A percentile compares a stretch with the other conserved stretches of the same genome.
Conservation (phyloP, 2,797 vertebrate species). For the Coccyzus lansbergi region DNA sequence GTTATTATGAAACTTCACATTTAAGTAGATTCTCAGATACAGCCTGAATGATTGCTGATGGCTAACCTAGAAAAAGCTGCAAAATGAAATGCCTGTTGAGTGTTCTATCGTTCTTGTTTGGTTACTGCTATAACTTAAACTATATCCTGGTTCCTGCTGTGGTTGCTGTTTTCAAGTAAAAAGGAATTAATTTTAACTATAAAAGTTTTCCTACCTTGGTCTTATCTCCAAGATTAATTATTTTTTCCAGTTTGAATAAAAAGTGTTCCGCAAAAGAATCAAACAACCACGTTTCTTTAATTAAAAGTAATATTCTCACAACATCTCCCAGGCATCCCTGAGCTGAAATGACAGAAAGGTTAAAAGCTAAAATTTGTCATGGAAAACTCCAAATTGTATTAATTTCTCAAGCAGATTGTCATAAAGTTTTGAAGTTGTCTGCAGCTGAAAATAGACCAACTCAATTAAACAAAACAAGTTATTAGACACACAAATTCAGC, state of each 20-base stretch:
- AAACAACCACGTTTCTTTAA: not conserved
- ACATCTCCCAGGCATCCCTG: not conserved
- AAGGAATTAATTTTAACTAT: not conserved
- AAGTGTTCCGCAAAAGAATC: not conserved
- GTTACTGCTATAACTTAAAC: not conserved
- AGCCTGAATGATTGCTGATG: not conserved
- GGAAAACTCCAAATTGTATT: not conserved
- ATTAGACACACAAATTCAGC: not conserved
- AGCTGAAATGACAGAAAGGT: constrained; percentile 15
- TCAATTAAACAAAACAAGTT: constrained; percentile 7
- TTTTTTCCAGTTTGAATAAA: not conserved
- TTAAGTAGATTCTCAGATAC: not conserved
- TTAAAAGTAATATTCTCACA: not conserved
- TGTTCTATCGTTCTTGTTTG: not conserved
- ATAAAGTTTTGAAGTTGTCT: not conserved
- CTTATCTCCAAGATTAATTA: not conserved
- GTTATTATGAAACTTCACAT: not conserved
- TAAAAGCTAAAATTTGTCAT: constrained; percentile 31
- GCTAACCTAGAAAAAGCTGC: not conserved
- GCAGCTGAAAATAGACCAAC: not conserved
- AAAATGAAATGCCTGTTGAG: not conserved
- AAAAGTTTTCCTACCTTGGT: not conserved
- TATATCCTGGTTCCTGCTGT: not conserved
- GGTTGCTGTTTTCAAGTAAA: not conserved
- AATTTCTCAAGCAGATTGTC: constrained; percentile 13